Conservation (phyloP, 2,888 invertebrate genomes). For the Torymus tubicola region DNA sequence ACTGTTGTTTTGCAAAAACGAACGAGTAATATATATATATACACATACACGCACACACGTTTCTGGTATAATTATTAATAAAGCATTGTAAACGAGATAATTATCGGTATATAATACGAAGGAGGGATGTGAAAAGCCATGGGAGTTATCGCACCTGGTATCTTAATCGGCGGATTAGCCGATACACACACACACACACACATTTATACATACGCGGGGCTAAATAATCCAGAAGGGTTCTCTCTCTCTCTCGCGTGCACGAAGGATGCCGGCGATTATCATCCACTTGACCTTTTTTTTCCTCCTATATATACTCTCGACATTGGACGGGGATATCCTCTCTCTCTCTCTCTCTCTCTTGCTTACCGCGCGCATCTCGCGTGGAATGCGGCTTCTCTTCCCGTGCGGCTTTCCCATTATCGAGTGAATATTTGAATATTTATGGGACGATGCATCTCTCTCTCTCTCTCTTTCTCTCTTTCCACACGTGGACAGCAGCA, state of each 20-base stretch:
- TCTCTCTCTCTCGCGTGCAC: neutral
- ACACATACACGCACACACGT: too few relatives aligned
- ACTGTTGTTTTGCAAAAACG: too few relatives aligned
- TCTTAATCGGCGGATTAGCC: slow-evolving; percentile 53
- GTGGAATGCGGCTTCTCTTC: too few relatives aligned
- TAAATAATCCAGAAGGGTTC: too few relatives aligned
- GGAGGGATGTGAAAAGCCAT: neutral
- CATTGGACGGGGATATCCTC: neutral
- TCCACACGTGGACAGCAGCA: too few relatives aligned
- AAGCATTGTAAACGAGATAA: slow-evolving; percentile 31
- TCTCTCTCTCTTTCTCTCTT: too few relatives aligned
- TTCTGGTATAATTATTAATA: slow-evolving; percentile 50
- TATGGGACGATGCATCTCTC: slow-evolving; percentile 28
- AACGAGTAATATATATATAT: too few relatives aligned
- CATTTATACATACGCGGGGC: neutral
- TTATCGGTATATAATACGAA: slow-evolving; percentile 11
- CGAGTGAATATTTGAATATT: slow-evolving; percentile 52
- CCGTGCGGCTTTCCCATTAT: slow-evolving; percentile 33
- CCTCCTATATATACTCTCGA: neutral
- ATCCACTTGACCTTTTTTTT: slow-evolving; percentile 37
- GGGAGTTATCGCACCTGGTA: slow-evolving; percentile 10
- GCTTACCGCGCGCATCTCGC: neutral
- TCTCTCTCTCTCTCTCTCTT: too few relatives aligned
- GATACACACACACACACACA: slow-evolving; percentile 17
- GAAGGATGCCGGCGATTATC: slow-evolving; percentile 24